A percentile compares a stretch with the other conserved stretches of the same genome.
phyloP scores from a whole-genome alignment of 2,797 vertebrate species.

The Scomberomorus guttatus region DNA sequence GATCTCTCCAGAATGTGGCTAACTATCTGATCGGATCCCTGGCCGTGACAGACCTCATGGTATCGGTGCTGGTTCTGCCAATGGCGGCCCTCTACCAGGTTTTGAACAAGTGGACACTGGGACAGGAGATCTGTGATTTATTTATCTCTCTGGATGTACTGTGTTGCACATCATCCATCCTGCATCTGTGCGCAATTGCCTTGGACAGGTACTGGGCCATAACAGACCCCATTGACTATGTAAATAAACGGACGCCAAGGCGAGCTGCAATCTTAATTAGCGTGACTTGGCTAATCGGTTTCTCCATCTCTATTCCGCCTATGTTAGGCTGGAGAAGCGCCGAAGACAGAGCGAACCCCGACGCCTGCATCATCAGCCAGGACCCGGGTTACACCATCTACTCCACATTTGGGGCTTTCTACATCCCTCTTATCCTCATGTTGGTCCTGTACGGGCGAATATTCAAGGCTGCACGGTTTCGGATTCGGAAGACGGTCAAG shows the following conservation, averaged over 20 bases:
- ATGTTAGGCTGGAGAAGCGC: constrained; percentile 98
- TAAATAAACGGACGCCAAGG: constrained; percentile 96
- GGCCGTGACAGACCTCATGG: constrained; percentile 98
- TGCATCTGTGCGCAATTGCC: constrained; percentile 98
- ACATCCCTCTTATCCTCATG: constrained; percentile 97
- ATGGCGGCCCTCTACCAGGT: constrained; percentile 99
- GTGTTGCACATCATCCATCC: constrained; percentile 98
- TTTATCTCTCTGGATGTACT: constrained; percentile 97
- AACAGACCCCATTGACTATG: constrained; percentile 97
- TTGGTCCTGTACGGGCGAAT: constrained; percentile 96
- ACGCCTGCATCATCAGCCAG: constrained; percentile 96
- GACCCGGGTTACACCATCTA: constrained; percentile 98
- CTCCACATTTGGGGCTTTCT: constrained; percentile 98
- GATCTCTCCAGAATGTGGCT: constrained; percentile 96
- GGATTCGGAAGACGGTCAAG: constrained; percentile 95
- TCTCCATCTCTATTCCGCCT: constrained; percentile 97
- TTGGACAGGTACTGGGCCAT: constrained; percentile 99
- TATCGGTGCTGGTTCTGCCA: constrained; percentile 96
- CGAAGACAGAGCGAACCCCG: constrained; percentile 93
- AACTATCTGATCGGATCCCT: constrained; percentile 98
- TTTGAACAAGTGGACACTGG: constrained; percentile 97
- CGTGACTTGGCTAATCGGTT: constrained; percentile 96
- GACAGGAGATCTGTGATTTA: constrained; percentile 95
- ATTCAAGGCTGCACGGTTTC: constrained; percentile 95
- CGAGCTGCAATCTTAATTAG: constrained; percentile 94